Percentiles rank a stretch among this genome's conserved stretches.
phyloP scores from a whole-genome alignment of 1,140 invertebrate genomes.

The Carposina sasakii region DNA sequence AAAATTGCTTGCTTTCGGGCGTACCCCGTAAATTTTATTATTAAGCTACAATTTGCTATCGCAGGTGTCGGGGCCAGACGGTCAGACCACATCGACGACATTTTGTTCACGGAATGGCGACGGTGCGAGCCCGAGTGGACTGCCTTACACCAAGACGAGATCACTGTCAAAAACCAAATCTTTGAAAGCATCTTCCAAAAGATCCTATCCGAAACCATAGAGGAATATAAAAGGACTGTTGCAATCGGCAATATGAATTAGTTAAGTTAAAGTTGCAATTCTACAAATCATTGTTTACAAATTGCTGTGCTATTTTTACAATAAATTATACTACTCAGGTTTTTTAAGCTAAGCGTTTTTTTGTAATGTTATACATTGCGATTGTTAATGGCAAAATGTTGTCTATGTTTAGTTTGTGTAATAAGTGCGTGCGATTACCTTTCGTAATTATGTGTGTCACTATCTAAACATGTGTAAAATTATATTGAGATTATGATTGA shows the following conservation, averaged over 20 bases:
- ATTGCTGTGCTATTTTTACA: constrained; percentile 21
- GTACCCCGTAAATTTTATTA: too few relatives aligned
- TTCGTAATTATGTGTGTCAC: too few relatives aligned
- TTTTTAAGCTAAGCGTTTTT: too few relatives aligned
- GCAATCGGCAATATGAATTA: constrained; percentile 16
- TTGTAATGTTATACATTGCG: too few relatives aligned
- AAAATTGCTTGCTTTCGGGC: neutral
- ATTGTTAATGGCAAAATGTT: too few relatives aligned
- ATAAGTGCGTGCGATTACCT: too few relatives aligned
- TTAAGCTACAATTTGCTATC: too few relatives aligned
- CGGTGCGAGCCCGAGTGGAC: constrained; percentile 65
- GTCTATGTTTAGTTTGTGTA: too few relatives aligned
- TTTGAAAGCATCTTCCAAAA: constrained; percentile 62
- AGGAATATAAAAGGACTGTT: constrained; percentile 55
- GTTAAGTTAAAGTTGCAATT: too few relatives aligned
- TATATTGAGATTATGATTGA: too few relatives aligned
- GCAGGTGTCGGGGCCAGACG: constrained; percentile 45
- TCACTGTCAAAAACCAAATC: constrained; percentile 55
- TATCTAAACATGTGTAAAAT: too few relatives aligned
- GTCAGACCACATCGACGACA: constrained; percentile 61
- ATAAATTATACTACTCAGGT: too few relatives aligned
- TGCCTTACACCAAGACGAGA: constrained; percentile 49
- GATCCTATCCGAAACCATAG: constrained; percentile 52
- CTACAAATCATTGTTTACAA: constrained; percentile 14
- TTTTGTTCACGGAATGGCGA: constrained; percentile 58